phyloP scores from a whole-genome alignment of 2,888 invertebrate genomes.

The Lithodes maja region DNA sequence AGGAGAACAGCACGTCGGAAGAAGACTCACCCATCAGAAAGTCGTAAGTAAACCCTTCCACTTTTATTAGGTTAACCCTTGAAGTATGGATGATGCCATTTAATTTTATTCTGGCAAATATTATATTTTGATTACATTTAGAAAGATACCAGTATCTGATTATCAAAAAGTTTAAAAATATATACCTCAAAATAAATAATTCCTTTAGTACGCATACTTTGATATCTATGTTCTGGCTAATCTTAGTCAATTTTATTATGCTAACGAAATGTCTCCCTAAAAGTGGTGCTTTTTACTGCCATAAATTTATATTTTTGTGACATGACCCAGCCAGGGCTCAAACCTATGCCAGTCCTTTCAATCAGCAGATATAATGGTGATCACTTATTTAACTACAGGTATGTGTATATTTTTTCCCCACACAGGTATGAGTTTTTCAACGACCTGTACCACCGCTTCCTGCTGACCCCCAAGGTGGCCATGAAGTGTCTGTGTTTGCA shows the following conservation, averaged over 20 bases:
- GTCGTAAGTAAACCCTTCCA: slow-evolving; percentile 81
- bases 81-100: not conserved
- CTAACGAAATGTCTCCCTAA: too few species aligned
- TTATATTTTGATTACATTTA: not conserved
- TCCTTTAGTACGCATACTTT: not conserved
- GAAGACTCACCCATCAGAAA: slow-evolving; percentile 84
- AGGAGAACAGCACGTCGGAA: slow-evolving; percentile 82
- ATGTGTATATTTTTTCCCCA: too few species aligned
- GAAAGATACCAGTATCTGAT: not conserved
- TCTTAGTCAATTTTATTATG: too few species aligned
- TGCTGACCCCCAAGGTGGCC: slow-evolving; percentile 90
- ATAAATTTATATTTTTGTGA: too few species aligned
- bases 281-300: too few species aligned
- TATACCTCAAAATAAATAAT: not conserved
- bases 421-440: slow-evolving; percentile 95
- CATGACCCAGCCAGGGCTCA: too few species aligned
- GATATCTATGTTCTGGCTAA: too few species aligned
- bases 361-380: too few species aligned
- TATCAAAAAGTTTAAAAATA: not conserved
- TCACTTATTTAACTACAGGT: too few species aligned
- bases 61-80: not conserved
- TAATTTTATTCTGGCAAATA: not conserved
- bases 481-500: slow-evolving; percentile 99
- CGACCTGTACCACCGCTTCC: slow-evolving; percentile 97
- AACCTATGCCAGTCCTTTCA: too few species aligned